Base-by-base conservation (phyloP, 2,888 invertebrate genomes). In the Mechanitis messenoides region DNA sequence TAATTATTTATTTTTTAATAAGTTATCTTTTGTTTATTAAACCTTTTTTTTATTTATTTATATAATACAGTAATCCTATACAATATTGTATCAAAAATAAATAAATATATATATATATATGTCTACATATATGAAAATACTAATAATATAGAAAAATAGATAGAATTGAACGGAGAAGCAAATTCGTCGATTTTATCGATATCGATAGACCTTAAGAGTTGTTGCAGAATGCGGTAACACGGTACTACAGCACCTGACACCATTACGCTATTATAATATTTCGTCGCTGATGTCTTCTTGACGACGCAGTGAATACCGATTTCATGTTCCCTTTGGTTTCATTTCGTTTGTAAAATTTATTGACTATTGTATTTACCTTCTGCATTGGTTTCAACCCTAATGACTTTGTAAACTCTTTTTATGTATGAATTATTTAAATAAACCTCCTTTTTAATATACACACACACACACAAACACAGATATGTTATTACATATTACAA, bases 231-330 rank as follows among this genome's bases (percentile, higher is more conserved):
- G 35, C 35, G 35, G 35, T 45, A 57, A 59, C 73, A 71, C 72
- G 77, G 76, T 81, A 83, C 81, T 84, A 82, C 80, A 78, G 77
- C 88, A 90, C 87, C 89, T 89, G 88, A 87, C 84, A 84, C 86
- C 87, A 87, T 90, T 86, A 87, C 78, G 82, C 87, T 83, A 87
- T 89, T 90, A 90, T 87, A 90, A 90, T 90, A 89, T 90, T 87
- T 88, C 81, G 87, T 82, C 83, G 72, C 83, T 89, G 90, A 87
- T 89, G 86, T 84, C 81, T 85, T 87, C 85, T 87, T 87, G 87
- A 85, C 84, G 87, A 85, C 80, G 86, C 84, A 83, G 85, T 87
- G 90, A 90, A 90, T 90, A 89, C 90, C 64, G 86, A 90, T 87
- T 83, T 77, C 81, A 72, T 76, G 71, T 71, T 71, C 74, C 74